A percentile compares a stretch with the other conserved stretches of the same genome.
phyloP scores from a whole-genome alignment of 2,797 vertebrate species.

The Psittacula echo region DNA sequence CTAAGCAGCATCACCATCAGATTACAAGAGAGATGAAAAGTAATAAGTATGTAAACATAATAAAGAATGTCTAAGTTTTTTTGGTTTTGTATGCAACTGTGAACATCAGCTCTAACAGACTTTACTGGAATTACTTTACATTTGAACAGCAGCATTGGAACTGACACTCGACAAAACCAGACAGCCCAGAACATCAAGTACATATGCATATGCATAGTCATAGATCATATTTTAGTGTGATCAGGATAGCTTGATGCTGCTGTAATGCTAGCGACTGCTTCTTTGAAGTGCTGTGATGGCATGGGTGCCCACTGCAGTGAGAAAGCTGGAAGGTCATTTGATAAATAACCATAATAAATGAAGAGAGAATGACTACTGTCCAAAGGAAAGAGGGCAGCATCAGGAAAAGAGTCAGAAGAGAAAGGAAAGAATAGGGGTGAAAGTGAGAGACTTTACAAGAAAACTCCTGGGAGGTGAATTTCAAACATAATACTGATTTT shows the following conservation, averaged over 20 bases:
- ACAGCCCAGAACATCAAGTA: not conserved
- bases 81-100: not conserved
- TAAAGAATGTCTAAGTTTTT: not conserved
- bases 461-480: not conserved
- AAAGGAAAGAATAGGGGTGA: not conserved
- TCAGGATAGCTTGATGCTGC: not conserved
- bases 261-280: not conserved
- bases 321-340: not conserved
- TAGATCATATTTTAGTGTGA: not conserved
- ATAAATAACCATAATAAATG: not conserved
- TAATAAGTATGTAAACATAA: not conserved
- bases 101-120: not conserved
- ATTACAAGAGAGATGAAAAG: not conserved
- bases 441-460: not conserved
- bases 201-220: not conserved
- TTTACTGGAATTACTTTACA: not conserved
- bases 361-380: not conserved
- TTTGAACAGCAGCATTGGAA: not conserved
- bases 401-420: not conserved
- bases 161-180: not conserved
- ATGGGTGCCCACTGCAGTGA: not conserved
- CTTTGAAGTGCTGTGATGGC: not conserved
- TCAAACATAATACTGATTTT: not conserved
- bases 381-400: not conserved
- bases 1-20: not conserved